These are phyloP conservation scores for Brachionus rotundiformis DNA, from an alignment of 1,140 invertebrate species.

Conservation along the genomic window DNA sequence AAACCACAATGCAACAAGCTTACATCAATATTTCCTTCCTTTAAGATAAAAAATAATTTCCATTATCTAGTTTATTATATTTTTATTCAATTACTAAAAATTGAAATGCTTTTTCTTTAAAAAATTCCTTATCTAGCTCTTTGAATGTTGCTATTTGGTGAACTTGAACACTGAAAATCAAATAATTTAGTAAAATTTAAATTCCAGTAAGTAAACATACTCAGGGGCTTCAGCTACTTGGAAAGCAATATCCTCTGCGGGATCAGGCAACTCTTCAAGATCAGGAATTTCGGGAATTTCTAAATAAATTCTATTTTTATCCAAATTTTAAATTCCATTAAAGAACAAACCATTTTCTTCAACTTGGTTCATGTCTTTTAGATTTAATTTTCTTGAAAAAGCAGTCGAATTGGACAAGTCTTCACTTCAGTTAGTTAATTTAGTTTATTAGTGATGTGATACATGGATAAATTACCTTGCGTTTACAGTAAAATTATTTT, in stretches of 20 bases:
- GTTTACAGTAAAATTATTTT: not conserved
- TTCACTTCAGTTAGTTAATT: not conserved
- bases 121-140: constrained; percentile 51
- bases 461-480: not conserved
- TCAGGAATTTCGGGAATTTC: constrained; percentile 51
- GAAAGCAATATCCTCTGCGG: constrained; percentile 23
- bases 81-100: constrained; percentile 40
- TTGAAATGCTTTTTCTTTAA: constrained; percentile 37
- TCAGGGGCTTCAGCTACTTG: constrained; percentile 49
- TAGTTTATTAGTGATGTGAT: not conserved
- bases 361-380: constrained; percentile 25
- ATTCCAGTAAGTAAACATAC: constrained; percentile 10
- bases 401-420: not conserved
- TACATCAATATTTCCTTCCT: constrained; percentile 51
- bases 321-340: not conserved
- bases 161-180: constrained; percentile 32
- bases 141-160: constrained; percentile 49
- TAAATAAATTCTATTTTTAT: not conserved
- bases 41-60: not conserved
- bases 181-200: not conserved
- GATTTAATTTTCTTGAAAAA: constrained; percentile 24
- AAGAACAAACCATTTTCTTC: constrained; percentile 9
- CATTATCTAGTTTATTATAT: not conserved
- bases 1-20: constrained; percentile 49
- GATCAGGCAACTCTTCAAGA: constrained; percentile 27